Evolutionary conservation across 2,888 invertebrate species (phyloP), one percentile per base, ranked within the genome.

Genomic region (Meta bourneti): DNA sequence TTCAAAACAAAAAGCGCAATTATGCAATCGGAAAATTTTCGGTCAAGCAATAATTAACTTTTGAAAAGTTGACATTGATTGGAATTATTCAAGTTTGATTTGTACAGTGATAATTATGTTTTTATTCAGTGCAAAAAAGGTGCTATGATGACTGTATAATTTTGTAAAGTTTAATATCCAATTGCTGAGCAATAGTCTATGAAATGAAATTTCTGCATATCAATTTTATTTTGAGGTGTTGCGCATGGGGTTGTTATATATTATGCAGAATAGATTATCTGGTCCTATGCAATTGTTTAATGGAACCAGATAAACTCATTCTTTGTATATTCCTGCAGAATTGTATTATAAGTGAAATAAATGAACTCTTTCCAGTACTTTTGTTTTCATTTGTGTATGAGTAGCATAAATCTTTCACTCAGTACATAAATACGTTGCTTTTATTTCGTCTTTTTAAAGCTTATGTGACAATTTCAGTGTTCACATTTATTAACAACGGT

Each of bases 281-380:
- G 91, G 81, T 87, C 19, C 77, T 81, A 51, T 83, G 77, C 83
- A 77, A 70, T 82, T 86, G 86, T 81, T 82, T n/a, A 91, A 70
- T 69, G 75, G 77, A 87, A 51, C 91, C 91, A 87, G 87, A 77
- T 86, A 87, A 87, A 87, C 49, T 74, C 34, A 83, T 87, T 86
- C 82, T 92, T 92, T 92, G 92, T 92, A 92, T 92, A 90, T 92
- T 92, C 89, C 92, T 89, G 72, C 82, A 88, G 77, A 86, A 86
- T 84, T 92, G 92, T 92, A 92, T 89, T 89, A 92, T 92, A 92
- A 89, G 84, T 78, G 52, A 90, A 92, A 81, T 89, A 89, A 89
- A 92, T 78, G 78, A 78, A 90, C 84, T 61, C 79, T 79, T 79
- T 79, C 79, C 69, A 61, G 79, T 54, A 61, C 34, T 79, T 61